phyloP scores from a whole-genome alignment of 2,888 invertebrate genomes.

The Tachina lurida region DNA sequence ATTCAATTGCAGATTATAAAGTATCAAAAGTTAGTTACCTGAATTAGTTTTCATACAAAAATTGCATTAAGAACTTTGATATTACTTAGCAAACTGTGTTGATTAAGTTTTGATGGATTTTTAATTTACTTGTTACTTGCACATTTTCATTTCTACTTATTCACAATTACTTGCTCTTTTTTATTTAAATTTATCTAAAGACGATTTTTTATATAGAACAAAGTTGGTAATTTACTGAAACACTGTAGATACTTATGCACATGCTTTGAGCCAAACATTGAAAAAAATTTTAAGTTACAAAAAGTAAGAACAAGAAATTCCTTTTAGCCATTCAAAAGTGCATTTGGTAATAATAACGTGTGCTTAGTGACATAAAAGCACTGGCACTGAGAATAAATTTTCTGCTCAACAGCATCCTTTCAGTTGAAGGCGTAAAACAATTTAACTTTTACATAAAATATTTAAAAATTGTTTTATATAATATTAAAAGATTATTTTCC shows the following conservation, averaged over 20 bases:
- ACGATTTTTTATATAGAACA: not conserved
- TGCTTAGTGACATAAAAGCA: conserved; percentile 21
- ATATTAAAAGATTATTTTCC: no score
- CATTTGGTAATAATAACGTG: conserved; percentile 2
- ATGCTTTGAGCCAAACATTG: not conserved
- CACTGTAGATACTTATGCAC: not conserved
- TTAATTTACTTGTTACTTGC: conserved; percentile 1
- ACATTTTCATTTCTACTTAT: not conserved
- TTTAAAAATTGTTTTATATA: not conserved
- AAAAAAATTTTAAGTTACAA: not conserved
- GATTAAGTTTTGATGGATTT: not conserved
- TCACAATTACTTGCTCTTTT: not conserved
- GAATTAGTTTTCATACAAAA: not conserved
- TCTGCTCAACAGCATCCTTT: not conserved
- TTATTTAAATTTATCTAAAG: not conserved
- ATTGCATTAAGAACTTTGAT: conserved; percentile 18
- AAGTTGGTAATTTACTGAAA: no score
- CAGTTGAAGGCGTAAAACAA: not conserved
- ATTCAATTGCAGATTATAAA: not conserved
- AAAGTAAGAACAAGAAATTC: conserved; percentile 40
- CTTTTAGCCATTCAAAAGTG: conserved; percentile 34
- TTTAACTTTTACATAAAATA: not conserved
- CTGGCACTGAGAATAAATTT: conserved; percentile 10
- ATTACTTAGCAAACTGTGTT: not conserved
- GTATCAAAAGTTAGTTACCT: conserved; percentile 16